phyloP scores from a whole-genome alignment of 2,113 vertebrate genomes.

The Martes martes region DNA sequence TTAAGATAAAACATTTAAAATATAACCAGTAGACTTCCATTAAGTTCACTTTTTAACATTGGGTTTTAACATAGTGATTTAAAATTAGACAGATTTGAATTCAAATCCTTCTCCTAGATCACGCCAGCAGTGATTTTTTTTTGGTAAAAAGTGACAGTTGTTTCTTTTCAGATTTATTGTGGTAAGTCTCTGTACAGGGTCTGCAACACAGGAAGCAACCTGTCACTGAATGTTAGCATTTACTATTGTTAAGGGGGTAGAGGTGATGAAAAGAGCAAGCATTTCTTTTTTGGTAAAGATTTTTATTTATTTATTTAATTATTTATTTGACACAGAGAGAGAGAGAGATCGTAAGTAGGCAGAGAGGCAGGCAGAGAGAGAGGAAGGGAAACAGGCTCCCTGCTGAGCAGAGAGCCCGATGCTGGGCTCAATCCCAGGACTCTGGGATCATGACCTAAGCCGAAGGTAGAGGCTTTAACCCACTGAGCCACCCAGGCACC shows the following conservation, averaged over 20 bases:
- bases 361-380: no score
- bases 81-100: background rate
- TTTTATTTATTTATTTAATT: no score
- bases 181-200: background rate
- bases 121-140: background rate
- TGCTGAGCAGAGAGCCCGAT: no score
- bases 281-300: background rate
- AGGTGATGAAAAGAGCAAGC: background rate
- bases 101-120: background rate
- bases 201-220: background rate
- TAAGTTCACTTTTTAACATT: background rate
- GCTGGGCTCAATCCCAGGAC: no score
- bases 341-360: no score
- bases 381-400: no score
- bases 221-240: background rate
- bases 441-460: no score
- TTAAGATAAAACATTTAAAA: slow-evolving; percentile 7
- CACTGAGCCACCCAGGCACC: no score
- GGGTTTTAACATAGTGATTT: background rate
- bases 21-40: background rate
- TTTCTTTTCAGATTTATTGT: background rate
- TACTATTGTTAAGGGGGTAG: background rate
- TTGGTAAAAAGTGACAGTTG: background rate
- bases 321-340: no score
- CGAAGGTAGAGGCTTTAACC: no score